Evolutionary conservation across 92 coral and sea anemone species (phyloP), one percentile per base, ranked within the genome.

Genomic region (Nematostella vectensis): DNA sequence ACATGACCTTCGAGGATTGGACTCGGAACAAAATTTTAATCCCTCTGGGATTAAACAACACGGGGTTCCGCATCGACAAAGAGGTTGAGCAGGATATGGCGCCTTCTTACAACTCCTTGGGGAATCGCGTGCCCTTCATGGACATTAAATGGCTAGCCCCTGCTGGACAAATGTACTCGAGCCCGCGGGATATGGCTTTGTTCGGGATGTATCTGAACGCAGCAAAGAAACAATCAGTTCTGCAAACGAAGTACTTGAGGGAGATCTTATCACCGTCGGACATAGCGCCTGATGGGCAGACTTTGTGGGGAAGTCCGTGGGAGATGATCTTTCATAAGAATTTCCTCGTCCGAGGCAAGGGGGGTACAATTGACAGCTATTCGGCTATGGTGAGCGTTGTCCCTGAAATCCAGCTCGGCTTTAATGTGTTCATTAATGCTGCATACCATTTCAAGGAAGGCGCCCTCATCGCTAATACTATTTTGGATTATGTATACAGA

Each of bases 251-350:
- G 3, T 31, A 39, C 17, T 54, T 75, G 0, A 57, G 74, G 27
- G 75, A 75, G 27, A 59, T 75, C 3, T 56, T 75, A 28, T 43
- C 62, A 11, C 82, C 82, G 0, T 49, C 49, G 9, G 13, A 61
- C 29, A 54, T 75, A 16, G 58, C 82, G 1, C 56, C 75, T 8
- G 82, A 70, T 52, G 75, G 75, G 13, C 68, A 54, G 1, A 53
- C 67, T 11, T 27, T 75, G 29, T 54, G 75, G 64, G 82, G 82
- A 17, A 61, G 70, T 31, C 76, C 82, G 13, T 75, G 82, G 82
- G 82, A 75, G 51, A 75, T 75, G 58, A 53, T 69, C n/a, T 47
- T 75, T 27, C 68, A 59, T 11, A 69, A 75, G 49, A 38, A 62
- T 15, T 81, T 75, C 36, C 59, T 75, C 2, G 57, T 64, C 17